Conservation (phyloP, 2,888 invertebrate genomes). For the Acheta domesticus region DNA sequence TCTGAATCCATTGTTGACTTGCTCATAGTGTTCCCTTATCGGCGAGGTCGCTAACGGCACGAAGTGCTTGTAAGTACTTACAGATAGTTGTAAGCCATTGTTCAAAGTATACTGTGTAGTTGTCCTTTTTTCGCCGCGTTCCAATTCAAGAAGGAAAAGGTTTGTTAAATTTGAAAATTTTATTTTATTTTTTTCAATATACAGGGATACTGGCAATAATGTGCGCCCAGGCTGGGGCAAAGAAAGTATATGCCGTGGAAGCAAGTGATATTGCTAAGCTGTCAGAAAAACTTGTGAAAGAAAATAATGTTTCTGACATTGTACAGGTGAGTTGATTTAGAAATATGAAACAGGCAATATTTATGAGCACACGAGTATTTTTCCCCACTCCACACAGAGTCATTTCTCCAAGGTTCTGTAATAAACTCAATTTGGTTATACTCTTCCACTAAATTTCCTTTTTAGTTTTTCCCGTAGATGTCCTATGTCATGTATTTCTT, state of each 20-base stretch:
- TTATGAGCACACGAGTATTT: background rate
- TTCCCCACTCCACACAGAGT: no score
- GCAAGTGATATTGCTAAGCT: conserved; percentile 67
- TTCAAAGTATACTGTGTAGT: no score
- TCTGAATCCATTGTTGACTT: no score
- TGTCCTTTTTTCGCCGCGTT: no score
- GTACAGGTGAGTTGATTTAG: conserved; percentile 56
- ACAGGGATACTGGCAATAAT: conserved; percentile 80
- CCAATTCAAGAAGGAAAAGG: no score
- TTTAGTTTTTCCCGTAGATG: no score
- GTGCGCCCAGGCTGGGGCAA: conserved; percentile 87
- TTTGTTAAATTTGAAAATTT: no score
- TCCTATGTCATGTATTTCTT: no score
- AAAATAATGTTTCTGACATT: conserved; percentile 64
- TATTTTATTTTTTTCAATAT: conserved; percentile 1
- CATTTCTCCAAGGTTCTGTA: background rate
- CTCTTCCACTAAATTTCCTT: background rate
- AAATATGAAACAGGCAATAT: background rate
- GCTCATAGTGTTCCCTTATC: no score
- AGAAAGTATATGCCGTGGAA: conserved; percentile 80
- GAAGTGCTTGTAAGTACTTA: no score
- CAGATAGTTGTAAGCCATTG: no score
- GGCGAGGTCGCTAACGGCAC: no score
- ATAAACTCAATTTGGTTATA: background rate
- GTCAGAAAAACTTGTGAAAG: conserved; percentile 63